Percentiles rank a stretch among this genome's conserved stretches.
Evolutionary conservation across 2,888 invertebrate genomes (phyloP).

Genomic region (Drosophila fulvimacula): DNA sequence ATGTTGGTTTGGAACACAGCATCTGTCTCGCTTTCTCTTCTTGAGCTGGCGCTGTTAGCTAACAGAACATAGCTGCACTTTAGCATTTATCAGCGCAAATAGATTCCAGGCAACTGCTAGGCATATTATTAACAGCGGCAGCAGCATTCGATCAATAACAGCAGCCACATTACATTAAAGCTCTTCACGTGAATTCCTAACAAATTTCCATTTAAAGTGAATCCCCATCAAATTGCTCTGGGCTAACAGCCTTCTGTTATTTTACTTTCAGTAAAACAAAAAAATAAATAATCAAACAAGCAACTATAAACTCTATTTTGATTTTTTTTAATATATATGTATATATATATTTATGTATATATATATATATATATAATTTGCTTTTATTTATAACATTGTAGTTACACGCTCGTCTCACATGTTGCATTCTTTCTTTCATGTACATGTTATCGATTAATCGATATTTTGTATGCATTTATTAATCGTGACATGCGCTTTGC

Average conservation of each 20-base stretch:
- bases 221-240: background rate
- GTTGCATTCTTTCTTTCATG: constrained; percentile 34
- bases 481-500: constrained; percentile 29
- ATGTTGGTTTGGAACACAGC: background rate
- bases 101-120: no score
- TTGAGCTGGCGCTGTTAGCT: constrained; percentile 1
- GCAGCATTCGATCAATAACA: constrained; percentile 6
- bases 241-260: background rate
- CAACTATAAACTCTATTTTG: constrained; percentile 1
- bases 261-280: constrained; percentile 7
- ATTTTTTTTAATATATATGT: constrained; percentile 18
- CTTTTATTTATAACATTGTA: constrained; percentile 59
- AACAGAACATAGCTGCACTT: background rate
- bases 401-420: constrained; percentile 48
- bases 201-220: background rate
- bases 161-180: background rate
- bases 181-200: background rate
- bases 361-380: constrained; percentile 24
- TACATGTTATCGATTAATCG: constrained; percentile 21
- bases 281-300: constrained; percentile 17
- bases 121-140: background rate
- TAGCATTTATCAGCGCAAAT: no score
- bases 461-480: constrained; percentile 24
- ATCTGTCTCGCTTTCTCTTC: background rate
- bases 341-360: constrained; percentile 18